Conservation (phyloP, 2,113 vertebrate species). For the Casuarius casuarius region DNA sequence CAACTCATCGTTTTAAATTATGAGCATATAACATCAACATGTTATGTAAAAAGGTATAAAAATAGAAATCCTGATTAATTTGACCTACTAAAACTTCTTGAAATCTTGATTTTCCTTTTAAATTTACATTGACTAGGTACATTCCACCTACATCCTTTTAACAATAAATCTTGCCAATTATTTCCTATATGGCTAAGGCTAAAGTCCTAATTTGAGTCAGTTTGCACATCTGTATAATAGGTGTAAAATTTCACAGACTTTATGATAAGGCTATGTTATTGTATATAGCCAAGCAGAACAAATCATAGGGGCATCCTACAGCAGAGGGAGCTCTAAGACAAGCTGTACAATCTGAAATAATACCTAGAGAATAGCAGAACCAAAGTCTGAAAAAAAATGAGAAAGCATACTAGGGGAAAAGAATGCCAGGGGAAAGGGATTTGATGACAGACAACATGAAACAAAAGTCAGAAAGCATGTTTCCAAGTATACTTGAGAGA, state of each 20-base stretch:
- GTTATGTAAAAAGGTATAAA: background rate
- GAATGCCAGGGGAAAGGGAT: background rate
- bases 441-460: background rate
- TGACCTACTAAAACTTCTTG: background rate
- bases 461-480: background rate
- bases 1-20: background rate
- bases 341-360: background rate
- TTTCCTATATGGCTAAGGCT: accelerated
- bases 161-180: background rate
- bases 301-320: background rate
- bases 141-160: background rate
- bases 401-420: accelerated
- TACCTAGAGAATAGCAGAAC: background rate
- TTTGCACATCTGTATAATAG: background rate
- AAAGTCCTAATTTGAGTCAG: background rate
- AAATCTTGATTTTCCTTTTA: background rate
- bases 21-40: background rate
- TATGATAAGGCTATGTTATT: accelerated
- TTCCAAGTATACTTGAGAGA: background rate
- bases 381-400: background rate
- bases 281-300: background rate
- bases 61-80: background rate
- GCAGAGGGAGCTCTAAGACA: slow-evolving; percentile 71
- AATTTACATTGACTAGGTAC: background rate
- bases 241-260: background rate